Percentiles rank a stretch among this genome's conserved stretches.
Conservation (phyloP, 2,113 vertebrate species). For the Poecile atricapillus region DNA sequence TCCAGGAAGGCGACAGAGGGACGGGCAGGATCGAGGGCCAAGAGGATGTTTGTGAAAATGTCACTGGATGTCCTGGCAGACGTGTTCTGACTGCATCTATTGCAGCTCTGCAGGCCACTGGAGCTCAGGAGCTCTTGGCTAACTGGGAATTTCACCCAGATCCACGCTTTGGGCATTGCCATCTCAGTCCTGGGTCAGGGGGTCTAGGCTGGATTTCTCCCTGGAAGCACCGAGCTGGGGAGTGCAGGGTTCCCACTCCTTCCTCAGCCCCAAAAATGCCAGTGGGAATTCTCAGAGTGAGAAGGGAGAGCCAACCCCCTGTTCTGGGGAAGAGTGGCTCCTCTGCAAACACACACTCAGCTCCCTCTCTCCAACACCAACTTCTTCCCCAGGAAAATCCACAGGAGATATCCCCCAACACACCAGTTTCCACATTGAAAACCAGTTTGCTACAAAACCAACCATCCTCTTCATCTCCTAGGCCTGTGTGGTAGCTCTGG, state of each 20-base stretch:
- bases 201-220: background rate
- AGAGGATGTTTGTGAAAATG: constrained; percentile 54
- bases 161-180: background rate
- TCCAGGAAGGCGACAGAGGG: constrained; percentile 62
- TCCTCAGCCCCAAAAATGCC: background rate
- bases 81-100: accelerated
- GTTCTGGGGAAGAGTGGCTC: background rate
- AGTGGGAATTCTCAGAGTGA: background rate
- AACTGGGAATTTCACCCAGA: background rate
- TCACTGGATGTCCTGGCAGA: background rate
- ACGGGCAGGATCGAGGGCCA: constrained; percentile 13
- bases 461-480: background rate
- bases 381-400: background rate
- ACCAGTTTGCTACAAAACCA: background rate
- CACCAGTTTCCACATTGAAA: background rate
- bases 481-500: background rate
- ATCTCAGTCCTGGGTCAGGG: accelerated
- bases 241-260: background rate
- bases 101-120: background rate
- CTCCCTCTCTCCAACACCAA: background rate
- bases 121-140: background rate
- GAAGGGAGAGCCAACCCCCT: background rate
- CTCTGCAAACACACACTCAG: background rate
- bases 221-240: background rate
- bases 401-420: accelerated